phyloP scores from a whole-genome alignment of 2,888 invertebrate genomes.

The Teleiodes luculella region DNA sequence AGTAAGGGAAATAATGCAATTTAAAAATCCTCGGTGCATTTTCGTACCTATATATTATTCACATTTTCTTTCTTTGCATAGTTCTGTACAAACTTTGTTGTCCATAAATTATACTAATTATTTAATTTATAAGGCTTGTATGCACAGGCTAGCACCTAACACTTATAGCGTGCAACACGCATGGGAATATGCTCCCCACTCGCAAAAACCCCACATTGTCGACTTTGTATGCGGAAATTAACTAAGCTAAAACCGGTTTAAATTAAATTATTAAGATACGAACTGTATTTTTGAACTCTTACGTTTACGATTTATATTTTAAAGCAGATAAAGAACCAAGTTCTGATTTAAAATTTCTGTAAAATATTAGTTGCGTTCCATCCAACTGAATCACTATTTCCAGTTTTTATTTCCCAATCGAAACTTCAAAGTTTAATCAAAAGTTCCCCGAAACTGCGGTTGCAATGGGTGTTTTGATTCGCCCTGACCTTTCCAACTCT shows the following conservation, averaged over 20 bases:
- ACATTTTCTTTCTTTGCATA: no score
- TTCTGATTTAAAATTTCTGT: conserved; percentile 1
- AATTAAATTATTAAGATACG: neutral
- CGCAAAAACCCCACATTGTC: neutral
- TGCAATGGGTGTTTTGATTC: neutral
- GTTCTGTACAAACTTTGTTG: no score
- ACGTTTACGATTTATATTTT: neutral
- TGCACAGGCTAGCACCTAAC: neutral
- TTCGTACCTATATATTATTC: no score
- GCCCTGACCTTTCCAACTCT: neutral
- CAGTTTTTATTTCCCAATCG: neutral
- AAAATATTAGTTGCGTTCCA: neutral
- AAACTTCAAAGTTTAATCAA: neutral
- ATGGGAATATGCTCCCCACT: neutral
- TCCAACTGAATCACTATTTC: neutral
- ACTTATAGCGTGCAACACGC: neutral
- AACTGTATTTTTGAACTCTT: neutral
- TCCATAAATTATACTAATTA: neutral
- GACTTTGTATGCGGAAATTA: conserved; percentile 1
- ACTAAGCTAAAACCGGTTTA: neutral
- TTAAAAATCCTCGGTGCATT: no score
- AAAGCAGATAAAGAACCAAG: neutral
- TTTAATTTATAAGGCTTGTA: conserved; percentile 4
- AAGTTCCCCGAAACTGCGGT: neutral
- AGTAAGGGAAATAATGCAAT: no score